Evolutionary conservation across 2,888 invertebrate species (phyloP).

Genomic region (Laspeyria flexula): DNA sequence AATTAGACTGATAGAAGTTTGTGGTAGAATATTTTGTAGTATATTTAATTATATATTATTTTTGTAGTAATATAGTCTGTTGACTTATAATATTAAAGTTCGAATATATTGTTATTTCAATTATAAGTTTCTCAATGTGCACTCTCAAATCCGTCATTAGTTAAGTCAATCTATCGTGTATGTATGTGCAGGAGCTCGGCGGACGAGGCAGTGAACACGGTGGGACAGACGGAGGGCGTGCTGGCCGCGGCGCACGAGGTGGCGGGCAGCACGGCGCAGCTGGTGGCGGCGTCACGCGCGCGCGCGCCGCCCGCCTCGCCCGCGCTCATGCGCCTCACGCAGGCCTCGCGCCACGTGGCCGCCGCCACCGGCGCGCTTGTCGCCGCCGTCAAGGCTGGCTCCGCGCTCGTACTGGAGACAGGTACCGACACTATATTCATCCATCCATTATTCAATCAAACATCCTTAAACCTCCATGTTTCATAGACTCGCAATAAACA

Average conservation of each 20-base stretch:
- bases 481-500: no score
- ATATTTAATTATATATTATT: no score
- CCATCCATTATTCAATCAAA: no score
- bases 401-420: constrained; percentile 92
- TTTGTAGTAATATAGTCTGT: no score
- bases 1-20: no score
- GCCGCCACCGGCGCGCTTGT: constrained; percentile 96
- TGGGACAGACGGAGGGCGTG: constrained; percentile 96
- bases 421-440: constrained; percentile 38
- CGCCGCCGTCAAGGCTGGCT: constrained; percentile 96
- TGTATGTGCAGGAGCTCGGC: constrained; percentile 94
- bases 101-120: no score
- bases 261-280: constrained; percentile 97
- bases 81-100: no score
- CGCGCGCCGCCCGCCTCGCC: constrained; percentile 95
- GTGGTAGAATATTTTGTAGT: no score
- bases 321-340: constrained; percentile 92
- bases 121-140: no score
- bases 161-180: no score
- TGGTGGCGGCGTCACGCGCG: constrained; percentile 98
- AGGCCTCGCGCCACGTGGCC: constrained; percentile 95
- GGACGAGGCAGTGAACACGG: constrained; percentile 94
- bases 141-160: no score
- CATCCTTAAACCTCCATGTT: no score
- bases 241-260: constrained; percentile 98